A percentile compares a stretch with the other conserved stretches of the same genome.
phyloP scores from a whole-genome alignment of 2,113 vertebrate species.

The Astur gentilis region DNA sequence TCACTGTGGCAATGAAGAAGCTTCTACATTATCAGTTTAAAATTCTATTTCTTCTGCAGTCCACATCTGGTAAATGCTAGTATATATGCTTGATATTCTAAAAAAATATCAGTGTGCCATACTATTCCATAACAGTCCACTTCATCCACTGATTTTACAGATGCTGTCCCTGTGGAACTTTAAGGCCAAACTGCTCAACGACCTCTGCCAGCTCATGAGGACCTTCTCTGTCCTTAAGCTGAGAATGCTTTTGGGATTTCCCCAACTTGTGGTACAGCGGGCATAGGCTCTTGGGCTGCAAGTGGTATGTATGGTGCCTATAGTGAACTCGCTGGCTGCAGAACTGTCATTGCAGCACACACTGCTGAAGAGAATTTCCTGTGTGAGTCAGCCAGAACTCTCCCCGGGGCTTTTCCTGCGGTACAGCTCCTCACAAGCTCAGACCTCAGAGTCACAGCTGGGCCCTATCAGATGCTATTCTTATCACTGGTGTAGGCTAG shows the following conservation, averaged over 20 bases:
- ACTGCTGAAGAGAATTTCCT: neutral
- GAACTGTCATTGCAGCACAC: neutral
- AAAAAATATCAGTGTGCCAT: neutral
- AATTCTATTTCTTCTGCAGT: neutral
- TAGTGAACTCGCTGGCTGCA: neutral
- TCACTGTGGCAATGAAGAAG: neutral
- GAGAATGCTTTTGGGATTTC: neutral
- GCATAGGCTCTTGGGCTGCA: neutral
- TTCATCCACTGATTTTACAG: neutral
- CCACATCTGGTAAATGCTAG: neutral
- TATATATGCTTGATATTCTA: neutral
- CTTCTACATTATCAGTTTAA: neutral
- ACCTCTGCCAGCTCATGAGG: neutral
- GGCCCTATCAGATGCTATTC: neutral
- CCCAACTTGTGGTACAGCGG: neutral
- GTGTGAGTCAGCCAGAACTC: slow-evolving; percentile 17
- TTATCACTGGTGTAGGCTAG: neutral
- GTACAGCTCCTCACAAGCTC: neutral
- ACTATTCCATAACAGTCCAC: neutral
- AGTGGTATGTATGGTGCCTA: neutral
- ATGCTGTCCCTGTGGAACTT: neutral
- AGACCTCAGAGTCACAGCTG: neutral
- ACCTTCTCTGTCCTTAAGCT: neutral
- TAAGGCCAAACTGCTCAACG: neutral
- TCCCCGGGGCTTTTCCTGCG: neutral